Base-by-base conservation (phyloP, 2,113 vertebrate species). In the Crypturellus undulatus region DNA sequence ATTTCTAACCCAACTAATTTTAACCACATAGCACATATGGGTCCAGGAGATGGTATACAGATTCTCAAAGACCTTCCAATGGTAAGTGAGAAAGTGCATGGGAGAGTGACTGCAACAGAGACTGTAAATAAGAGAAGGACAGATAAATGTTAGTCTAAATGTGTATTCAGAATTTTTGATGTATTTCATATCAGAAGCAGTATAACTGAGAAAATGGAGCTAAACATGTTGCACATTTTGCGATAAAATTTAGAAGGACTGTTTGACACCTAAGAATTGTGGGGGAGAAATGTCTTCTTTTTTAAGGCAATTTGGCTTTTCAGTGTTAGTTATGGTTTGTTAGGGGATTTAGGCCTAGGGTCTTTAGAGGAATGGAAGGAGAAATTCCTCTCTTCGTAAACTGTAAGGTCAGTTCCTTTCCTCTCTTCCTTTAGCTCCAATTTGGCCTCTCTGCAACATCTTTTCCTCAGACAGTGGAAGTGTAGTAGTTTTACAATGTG, bases 1-100 rank as follows among this genome's bases (percentile, higher is more conserved):
- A 99, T 99, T 98, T 99, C 99, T 97, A 99, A 99, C 96, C 99
- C 99, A 94, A 99, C 99, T 97, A 99, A 99, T 98, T 99, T 99
- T 98, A 99, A 99, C 98, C 99, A 99, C 71, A 99, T 99, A 98
- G 99, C 99, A 97, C 99, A 99, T 97, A 99, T 99, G 99, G 99
- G 99, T 93, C 99, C 99, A 86, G 99, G 99, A 95, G 99, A 99
- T 79, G 99, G 99, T 76, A 99, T 99, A 97, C 99, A 99, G 98
- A 99, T 99, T 91, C 99, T 99, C 47, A 99, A 99, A 98, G 99
- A 99, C 96, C 98, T 99, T 80, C 99, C 99, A 75, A 99, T 99
- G 99, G 99, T 99, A 98, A 98, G 98, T 95, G 89, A 87, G 54
- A 20, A 84, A 82, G 58, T 51, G 71, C 49, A 19, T 34, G n/a